Percentiles rank a stretch among this genome's conserved stretches.
Conservation (phyloP, 2,113 vertebrate species). For the Lethenteron reissneri region DNA sequence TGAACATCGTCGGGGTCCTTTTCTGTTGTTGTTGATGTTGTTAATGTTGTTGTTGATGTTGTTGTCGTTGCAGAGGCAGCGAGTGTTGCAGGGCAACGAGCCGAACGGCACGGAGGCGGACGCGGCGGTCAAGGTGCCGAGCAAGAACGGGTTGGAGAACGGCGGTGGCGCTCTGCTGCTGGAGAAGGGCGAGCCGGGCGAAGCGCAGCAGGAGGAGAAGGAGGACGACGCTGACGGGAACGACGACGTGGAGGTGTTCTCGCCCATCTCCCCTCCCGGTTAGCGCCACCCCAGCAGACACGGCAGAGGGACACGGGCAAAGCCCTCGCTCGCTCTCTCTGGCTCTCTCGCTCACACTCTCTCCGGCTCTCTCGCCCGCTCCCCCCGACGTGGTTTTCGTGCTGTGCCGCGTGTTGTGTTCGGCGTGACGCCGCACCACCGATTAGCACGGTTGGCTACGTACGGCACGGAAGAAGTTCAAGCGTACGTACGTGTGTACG, state of each 20-base stretch:
- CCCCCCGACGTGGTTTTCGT: too few relatives aligned
- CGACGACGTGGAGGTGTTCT: slow-evolving; percentile 40
- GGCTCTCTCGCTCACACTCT: too few relatives aligned
- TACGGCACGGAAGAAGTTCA: too few relatives aligned
- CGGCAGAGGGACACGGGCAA: too few relatives aligned
- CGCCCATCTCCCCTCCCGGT: too few relatives aligned
- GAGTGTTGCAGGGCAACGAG: slow-evolving; percentile 55
- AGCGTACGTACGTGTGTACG: too few relatives aligned
- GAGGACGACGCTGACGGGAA: slow-evolving; percentile 63
- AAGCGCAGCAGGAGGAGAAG: slow-evolving; percentile 52
- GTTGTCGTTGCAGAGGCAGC: slow-evolving; percentile 47
- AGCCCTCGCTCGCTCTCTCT: too few relatives aligned
- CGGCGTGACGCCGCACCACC: too few relatives aligned
- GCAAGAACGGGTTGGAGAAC: slow-evolving; percentile 48
- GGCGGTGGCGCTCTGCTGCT: slow-evolving; percentile 32
- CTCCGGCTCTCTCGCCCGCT: too few relatives aligned
- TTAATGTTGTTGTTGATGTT: slow-evolving; percentile 7
- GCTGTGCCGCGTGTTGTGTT: too few relatives aligned
- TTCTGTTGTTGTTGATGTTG: slow-evolving; percentile 10
- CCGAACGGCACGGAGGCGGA: slow-evolving; percentile 67
- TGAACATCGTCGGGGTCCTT: not conserved
- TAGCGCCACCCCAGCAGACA: too few relatives aligned
- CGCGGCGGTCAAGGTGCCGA: slow-evolving; percentile 41
- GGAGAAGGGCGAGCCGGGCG: slow-evolving; percentile 28
- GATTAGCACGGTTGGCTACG: too few relatives aligned